These are phyloP conservation scores for Habroteleia sp. DNA, from an alignment of 2,888 invertebrate species.

Conservation along the genomic window DNA sequence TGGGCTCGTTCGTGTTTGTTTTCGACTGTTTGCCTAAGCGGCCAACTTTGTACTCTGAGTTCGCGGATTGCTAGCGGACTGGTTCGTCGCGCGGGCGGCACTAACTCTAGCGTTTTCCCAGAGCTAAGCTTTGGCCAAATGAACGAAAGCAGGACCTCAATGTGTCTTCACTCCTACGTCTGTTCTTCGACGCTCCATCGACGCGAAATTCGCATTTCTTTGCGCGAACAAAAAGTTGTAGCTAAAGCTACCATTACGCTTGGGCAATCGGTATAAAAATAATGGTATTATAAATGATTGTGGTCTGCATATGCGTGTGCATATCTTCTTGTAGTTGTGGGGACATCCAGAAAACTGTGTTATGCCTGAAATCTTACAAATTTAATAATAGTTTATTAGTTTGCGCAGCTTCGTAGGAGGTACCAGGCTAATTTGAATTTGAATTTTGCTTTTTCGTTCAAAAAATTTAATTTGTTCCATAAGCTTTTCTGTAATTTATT, in stretches of 20 bases:
- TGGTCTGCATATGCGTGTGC: too few relatives aligned
- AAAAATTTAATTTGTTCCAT: too few relatives aligned
- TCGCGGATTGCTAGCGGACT: constrained; percentile 70
- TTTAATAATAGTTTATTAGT: too few relatives aligned
- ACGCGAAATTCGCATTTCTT: constrained; percentile 41
- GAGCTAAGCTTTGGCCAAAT: constrained; percentile 64
- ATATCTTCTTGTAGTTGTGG: too few relatives aligned
- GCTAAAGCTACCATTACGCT: not conserved
- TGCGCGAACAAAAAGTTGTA: constrained; percentile 5
- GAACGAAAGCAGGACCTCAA: constrained; percentile 64
- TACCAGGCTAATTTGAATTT: too few relatives aligned
- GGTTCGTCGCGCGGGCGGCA: constrained; percentile 77
- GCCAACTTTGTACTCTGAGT: constrained; percentile 40
- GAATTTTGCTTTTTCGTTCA: too few relatives aligned
- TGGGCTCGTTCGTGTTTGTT: constrained; percentile 36
- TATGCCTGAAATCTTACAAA: too few relatives aligned
- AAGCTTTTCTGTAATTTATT: too few relatives aligned
- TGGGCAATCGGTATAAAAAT: constrained; percentile 1
- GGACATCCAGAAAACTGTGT: too few relatives aligned
- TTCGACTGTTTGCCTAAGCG: constrained; percentile 35
- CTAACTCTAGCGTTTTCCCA: constrained; percentile 76
- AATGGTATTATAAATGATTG: not conserved
- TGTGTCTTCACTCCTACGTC: constrained; percentile 65
- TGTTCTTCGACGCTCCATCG: constrained; percentile 33
- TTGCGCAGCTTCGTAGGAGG: too few relatives aligned